Base-by-base conservation (phyloP, 2,113 vertebrate species). In the Mirza zaza region DNA sequence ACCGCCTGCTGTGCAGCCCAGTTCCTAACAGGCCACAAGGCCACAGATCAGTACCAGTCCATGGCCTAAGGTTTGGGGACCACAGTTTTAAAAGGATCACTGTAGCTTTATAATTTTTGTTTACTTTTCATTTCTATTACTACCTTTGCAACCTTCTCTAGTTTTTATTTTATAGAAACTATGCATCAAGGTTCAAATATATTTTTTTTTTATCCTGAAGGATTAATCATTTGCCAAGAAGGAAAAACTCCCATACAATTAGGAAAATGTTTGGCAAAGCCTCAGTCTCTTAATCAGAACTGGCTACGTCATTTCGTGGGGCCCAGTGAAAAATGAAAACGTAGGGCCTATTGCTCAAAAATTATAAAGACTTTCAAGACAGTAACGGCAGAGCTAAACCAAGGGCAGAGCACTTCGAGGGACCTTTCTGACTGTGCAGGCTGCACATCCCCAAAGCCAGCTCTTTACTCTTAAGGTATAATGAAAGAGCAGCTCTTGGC, bases 151-250 rank as follows among this genome's bases (percentile, higher is more conserved):
- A 76, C 77, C 32, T 27, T 61, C 32, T 85, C 39, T 85, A 4
- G 4, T 52, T 65, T 94, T 91, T 84, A 6, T 80, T 73, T 77
- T 36, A 77, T 45, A 90, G 57, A 93, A 92, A 63, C 29, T 57
- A 48, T 76, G 68, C 34, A 36, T 76, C 21, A 50, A 1, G n/a
- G n/a, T 61, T 82, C 18, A 87, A 90, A 39, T 70, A 29, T 83
- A 71, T 77, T 25, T 91, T 92, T 82, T 45, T 63, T 63, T 63
- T 29, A 45, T 87, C 34, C 15, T 96, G 17, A 83, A 91, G 67
- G 88, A 90, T 71, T 70, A 90, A n/a, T 95, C 52, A 88, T 36
- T 48, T 88, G 34, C 34, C 50, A 95, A 91, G 7, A 8, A 94
- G 32, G 79, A 67, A 48, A 61, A 90, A 48, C 87, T 17, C 32